Percentiles rank a stretch among this genome's conserved stretches.
These are phyloP conservation scores for Hololepta plana DNA, from an alignment of 2,888 invertebrate species.

Conservation along the genomic window DNA sequence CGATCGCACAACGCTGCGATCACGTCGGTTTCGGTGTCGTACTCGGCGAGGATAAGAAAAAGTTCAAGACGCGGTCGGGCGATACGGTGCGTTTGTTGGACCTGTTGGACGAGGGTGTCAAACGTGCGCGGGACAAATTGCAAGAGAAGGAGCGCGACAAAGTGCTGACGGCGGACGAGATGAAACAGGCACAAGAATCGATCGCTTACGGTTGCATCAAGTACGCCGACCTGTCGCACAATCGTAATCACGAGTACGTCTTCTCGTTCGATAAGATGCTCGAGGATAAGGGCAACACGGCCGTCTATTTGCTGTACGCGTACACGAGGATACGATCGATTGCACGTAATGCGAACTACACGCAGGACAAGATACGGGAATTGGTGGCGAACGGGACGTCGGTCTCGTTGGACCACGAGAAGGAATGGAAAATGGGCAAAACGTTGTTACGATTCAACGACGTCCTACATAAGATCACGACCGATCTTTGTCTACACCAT, in stretches of 20 bases:
- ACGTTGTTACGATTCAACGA: conserved; percentile 74
- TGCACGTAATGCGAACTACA: conserved; percentile 57
- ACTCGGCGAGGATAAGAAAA: conserved; percentile 95
- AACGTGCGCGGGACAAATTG: conserved; percentile 64
- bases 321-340: conserved; percentile 87
- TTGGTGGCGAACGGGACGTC: conserved; percentile 28
- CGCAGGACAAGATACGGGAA: conserved; percentile 38
- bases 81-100: conserved; percentile 74
- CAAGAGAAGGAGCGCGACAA: conserved; percentile 75
- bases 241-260: conserved; percentile 83
- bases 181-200: conserved; percentile 69
- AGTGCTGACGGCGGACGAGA: conserved; percentile 53
- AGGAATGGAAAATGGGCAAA: conserved; percentile 91
- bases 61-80: conserved; percentile 96
- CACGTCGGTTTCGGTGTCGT: conserved; percentile 95
- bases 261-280: conserved; percentile 99
- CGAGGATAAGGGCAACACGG: conserved; percentile 97
- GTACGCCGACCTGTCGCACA: conserved; percentile 91
- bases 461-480: conserved; percentile 60
- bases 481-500: conserved; percentile 66
- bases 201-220: conserved; percentile 98
- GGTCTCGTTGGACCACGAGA: conserved; percentile 65
- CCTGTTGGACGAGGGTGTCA: conserved; percentile 81
- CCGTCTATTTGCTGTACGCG: conserved; percentile 91
- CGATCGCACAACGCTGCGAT: conserved; percentile 50